Conservation (phyloP, 2,888 invertebrate genomes). For the Drosophila infuscata region DNA sequence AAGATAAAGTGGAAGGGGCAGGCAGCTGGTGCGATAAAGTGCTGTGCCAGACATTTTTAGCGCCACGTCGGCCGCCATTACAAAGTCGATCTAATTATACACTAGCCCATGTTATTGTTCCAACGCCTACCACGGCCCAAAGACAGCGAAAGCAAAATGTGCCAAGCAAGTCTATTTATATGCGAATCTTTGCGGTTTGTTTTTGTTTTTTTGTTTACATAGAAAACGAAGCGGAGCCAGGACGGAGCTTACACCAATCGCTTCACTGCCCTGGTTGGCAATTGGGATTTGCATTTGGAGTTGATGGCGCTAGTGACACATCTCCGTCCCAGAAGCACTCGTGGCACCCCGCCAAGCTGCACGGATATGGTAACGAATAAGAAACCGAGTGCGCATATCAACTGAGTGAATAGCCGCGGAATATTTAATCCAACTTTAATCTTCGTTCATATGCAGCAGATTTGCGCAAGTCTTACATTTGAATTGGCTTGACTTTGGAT, state of each 20-base stretch:
- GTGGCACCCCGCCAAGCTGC: constrained; percentile 22
- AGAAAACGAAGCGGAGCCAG: constrained; percentile 13
- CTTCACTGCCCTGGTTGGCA: constrained; percentile 45
- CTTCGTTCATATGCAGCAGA: constrained; percentile 43
- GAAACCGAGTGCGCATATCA: constrained; percentile 8
- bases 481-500: background rate
- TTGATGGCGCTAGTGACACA: constrained; percentile 33
- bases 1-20: background rate
- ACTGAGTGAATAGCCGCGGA: constrained; percentile 28
- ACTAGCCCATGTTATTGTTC: constrained; percentile 59
- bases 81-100: constrained; percentile 75
- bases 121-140: constrained; percentile 20
- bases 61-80: constrained; percentile 73
- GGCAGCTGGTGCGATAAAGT: constrained; percentile 61
- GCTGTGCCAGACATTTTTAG: constrained; percentile 72
- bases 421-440: constrained; percentile 44
- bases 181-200: constrained; percentile 44
- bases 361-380: background rate
- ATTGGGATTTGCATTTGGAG: constrained; percentile 58
- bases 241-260: constrained; percentile 45
- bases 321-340: constrained; percentile 12
- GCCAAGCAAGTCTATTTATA: constrained; percentile 52
- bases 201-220: constrained; percentile 47
- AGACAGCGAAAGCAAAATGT: constrained; percentile 23
- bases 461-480: constrained; percentile 35